phyloP scores from a whole-genome alignment of 2,113 vertebrate species.

The Rousettus leschenaultii region DNA sequence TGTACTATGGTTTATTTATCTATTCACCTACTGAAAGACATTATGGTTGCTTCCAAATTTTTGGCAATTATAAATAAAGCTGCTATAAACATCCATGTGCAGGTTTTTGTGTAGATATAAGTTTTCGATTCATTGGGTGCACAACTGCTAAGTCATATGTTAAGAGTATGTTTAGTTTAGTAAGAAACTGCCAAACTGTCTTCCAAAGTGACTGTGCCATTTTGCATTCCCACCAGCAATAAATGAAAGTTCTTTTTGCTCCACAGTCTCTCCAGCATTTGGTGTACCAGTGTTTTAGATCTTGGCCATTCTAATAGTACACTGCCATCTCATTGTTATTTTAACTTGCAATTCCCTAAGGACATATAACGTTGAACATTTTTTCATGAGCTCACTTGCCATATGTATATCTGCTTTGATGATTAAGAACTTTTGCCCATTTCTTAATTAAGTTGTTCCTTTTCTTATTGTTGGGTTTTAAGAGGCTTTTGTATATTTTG shows the following conservation, averaged over 20 bases:
- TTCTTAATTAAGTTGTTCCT: background rate
- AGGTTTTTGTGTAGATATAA: background rate
- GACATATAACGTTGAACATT: background rate
- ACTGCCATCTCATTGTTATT: background rate
- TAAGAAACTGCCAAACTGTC: background rate
- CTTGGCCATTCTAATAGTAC: background rate
- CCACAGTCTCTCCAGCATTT: fast-evolving
- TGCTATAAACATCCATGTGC: background rate
- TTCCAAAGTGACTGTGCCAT: background rate
- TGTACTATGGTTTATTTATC: background rate
- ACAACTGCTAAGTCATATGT: background rate
- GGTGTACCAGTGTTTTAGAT: background rate
- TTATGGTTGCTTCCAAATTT: background rate
- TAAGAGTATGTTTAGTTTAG: background rate
- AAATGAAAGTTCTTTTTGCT: background rate
- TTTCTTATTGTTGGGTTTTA: background rate
- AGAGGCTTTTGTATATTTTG: background rate
- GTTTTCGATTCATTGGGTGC: background rate
- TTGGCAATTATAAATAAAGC: background rate
- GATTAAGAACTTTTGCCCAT: background rate
- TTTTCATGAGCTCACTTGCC: background rate
- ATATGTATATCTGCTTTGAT: no score
- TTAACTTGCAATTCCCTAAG: background rate
- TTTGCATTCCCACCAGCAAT: background rate
- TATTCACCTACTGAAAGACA: background rate